Evolutionary conservation across 1,140 invertebrate species (phyloP).

Genomic region (Pseudomyrmex sp.): DNA sequence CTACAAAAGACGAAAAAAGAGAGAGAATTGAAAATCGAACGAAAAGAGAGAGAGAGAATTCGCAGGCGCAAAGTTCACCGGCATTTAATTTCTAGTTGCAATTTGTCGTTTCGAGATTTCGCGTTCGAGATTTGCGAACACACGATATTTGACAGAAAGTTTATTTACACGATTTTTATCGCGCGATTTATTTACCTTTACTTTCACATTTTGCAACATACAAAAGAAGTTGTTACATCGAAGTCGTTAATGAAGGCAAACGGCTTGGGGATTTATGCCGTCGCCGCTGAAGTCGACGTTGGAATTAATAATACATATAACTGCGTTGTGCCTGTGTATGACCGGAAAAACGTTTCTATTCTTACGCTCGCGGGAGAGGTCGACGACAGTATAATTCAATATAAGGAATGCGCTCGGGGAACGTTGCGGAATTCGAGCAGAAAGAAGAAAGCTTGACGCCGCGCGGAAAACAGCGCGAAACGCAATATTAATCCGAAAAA

Average conservation of each 20-base stretch:
- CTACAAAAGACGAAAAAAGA: background rate
- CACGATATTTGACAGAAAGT: too few relatives aligned
- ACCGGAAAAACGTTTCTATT: conserved; percentile 37
- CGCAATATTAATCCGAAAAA: conserved; percentile 11
- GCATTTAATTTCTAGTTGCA: too few relatives aligned
- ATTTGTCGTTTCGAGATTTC: too few relatives aligned
- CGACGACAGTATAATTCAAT: conserved; percentile 53
- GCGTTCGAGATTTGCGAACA: too few relatives aligned
- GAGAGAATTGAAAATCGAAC: conserved; percentile 34
- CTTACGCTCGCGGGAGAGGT: conserved; percentile 13
- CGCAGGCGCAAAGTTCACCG: too few relatives aligned
- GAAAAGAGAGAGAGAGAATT: background rate
- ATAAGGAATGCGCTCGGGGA: conserved; percentile 10
- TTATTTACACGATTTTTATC: background rate
- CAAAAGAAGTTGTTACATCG: background rate
- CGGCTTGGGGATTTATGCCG: too few relatives aligned
- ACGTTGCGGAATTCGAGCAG: conserved; percentile 48
- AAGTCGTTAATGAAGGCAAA: background rate
- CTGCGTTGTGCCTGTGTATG: background rate
- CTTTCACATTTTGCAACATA: background rate
- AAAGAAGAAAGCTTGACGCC: conserved; percentile 53
- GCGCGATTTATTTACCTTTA: background rate
- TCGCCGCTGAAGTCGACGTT: background rate
- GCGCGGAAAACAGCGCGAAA: conserved; percentile 9
- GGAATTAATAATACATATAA: conserved; percentile 10